Evolutionary conservation across 2,113 vertebrate species (phyloP).

Genomic region (Dolichallabes microphthalmus): DNA sequence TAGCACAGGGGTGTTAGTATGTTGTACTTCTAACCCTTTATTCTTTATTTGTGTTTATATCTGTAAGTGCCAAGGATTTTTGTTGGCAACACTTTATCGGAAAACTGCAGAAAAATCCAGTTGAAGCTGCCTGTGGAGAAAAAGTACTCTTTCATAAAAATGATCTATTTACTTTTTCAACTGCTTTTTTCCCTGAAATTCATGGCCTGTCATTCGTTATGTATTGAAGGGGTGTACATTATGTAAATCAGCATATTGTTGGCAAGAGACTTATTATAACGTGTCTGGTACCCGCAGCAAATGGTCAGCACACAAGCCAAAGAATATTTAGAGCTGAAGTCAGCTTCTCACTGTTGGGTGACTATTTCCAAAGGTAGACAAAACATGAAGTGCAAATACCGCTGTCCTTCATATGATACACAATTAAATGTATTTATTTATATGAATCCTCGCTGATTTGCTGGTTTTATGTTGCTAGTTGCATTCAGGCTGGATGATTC

Average conservation of each 20-base stretch:
- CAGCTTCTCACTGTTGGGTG: constrained; percentile 44
- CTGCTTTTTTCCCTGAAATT: background rate
- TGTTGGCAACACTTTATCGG: background rate
- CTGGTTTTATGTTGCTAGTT: background rate
- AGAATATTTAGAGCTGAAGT: constrained; percentile 18
- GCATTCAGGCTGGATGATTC: constrained; percentile 39
- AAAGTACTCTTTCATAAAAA: background rate
- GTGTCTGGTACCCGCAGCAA: constrained; percentile 26
- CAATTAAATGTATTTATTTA: background rate
- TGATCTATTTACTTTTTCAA: background rate
- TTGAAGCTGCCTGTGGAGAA: background rate
- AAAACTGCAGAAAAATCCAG: background rate
- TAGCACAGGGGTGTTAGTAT: background rate
- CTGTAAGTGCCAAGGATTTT: background rate
- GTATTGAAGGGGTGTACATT: constrained; percentile 33
- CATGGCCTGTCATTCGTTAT: constrained; percentile 35
- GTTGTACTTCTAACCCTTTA: background rate
- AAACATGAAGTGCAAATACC: constrained; percentile 41
- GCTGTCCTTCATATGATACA: background rate
- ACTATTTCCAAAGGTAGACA: constrained; percentile 31
- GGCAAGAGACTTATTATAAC: constrained; percentile 36
- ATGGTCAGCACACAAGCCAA: constrained; percentile 14
- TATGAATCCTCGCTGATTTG: background rate
- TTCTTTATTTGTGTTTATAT: constrained; percentile 11
- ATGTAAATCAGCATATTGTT: constrained; percentile 33